These are phyloP conservation scores for Gambusia holbrooki DNA, from an alignment of 2,113 vertebrate species.

Conservation along the genomic window DNA sequence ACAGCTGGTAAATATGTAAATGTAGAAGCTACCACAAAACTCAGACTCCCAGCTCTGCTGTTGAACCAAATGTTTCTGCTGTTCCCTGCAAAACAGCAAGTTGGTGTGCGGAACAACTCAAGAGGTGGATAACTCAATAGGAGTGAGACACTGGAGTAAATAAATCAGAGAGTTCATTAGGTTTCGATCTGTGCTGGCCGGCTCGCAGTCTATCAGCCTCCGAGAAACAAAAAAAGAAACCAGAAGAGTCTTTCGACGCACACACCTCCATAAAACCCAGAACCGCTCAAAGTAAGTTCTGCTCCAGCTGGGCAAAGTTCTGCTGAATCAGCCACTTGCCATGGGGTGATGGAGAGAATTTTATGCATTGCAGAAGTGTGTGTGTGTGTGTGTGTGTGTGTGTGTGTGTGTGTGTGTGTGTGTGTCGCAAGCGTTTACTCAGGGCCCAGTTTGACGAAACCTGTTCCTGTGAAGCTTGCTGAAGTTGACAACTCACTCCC, in stretches of 20 bases:
- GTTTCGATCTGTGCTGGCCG: constrained; percentile 24
- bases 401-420: neutral
- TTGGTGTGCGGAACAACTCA: constrained; percentile 12
- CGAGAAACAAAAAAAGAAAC: constrained; percentile 14
- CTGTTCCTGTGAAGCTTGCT: constrained; percentile 66
- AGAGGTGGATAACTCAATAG: constrained; percentile 38
- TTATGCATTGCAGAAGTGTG: constrained; percentile 40
- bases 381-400: neutral
- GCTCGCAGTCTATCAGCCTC: constrained; percentile 16
- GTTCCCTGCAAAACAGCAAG: neutral
- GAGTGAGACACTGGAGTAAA: constrained; percentile 27
- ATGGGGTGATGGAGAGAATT: constrained; percentile 25
- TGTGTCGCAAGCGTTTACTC: constrained; percentile 33
- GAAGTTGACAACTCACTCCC: constrained; percentile 42
- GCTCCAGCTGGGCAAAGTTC: constrained; percentile 13
- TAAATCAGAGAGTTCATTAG: constrained; percentile 55
- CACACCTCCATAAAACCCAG: neutral
- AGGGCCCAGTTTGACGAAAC: constrained; percentile 59
- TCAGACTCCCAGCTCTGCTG: neutral
- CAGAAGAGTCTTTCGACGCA: constrained; percentile 1
- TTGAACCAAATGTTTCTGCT: neutral
- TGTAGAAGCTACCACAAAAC: neutral
- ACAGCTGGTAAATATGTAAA: neutral
- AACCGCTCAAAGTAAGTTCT: neutral
- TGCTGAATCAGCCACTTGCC: neutral